Evolutionary conservation across 2,113 vertebrate genomes (phyloP).

Genomic region (Pachycephala philippinensis): DNA sequence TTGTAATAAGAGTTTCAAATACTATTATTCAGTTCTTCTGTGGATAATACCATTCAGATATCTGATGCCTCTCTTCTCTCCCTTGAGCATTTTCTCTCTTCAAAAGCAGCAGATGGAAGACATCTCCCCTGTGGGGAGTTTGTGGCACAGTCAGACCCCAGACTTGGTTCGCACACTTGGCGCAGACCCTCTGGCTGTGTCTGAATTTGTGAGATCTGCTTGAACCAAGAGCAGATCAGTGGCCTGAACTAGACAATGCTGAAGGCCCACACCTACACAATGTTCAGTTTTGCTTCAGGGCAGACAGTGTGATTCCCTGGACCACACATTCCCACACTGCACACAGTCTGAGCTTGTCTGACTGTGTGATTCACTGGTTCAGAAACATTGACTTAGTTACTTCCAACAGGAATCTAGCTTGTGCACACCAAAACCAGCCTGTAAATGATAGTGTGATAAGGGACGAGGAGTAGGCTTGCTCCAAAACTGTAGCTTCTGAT

Average conservation of each 20-base stretch:
- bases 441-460: not conserved
- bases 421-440: not conserved
- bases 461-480: not conserved
- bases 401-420: not conserved
- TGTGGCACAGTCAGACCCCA: not conserved
- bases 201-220: not conserved
- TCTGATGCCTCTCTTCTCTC: not conserved
- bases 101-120: not conserved
- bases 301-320: not conserved
- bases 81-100: not conserved
- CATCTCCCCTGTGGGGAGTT: not conserved
- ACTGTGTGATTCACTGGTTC: not conserved
- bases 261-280: not conserved
- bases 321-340: not conserved
- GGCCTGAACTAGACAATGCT: not conserved
- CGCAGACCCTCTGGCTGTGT: fast-evolving
- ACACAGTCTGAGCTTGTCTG: not conserved
- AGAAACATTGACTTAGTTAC: not conserved
- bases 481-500: not conserved
- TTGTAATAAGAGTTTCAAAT: not conserved
- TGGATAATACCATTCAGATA: not conserved
- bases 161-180: not conserved
- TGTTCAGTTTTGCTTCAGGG: not conserved
- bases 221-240: not conserved
- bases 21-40: not conserved